A percentile compares a stretch with the other conserved stretches of the same genome.
Conservation (phyloP, 2,797 vertebrate genomes). For the Muscicapa comitata region DNA sequence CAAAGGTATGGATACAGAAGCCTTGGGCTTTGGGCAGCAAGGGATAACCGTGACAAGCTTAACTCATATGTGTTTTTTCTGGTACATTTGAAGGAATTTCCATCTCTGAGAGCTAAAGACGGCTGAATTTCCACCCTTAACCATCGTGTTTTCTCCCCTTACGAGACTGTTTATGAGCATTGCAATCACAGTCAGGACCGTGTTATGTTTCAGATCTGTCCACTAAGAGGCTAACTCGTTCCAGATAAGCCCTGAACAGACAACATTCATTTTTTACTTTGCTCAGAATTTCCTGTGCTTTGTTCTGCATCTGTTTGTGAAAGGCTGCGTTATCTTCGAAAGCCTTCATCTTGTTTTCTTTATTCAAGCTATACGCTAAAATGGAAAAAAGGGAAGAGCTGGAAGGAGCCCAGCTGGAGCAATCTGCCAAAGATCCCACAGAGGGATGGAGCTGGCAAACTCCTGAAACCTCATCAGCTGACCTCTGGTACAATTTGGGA, state of each 20-base stretch:
- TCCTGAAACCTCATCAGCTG: constrained; percentile 21
- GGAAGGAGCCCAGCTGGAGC: constrained; percentile 65
- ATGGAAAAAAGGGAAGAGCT: constrained; percentile 52
- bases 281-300: constrained; percentile 64
- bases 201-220: constrained; percentile 43
- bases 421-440: constrained; percentile 37
- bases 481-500: constrained; percentile 39
- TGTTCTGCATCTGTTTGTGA: constrained; percentile 62
- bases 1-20: not conserved
- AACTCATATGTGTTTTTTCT: not conserved
- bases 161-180: not conserved
- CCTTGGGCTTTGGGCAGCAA: not conserved
- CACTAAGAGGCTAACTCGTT: constrained; percentile 50
- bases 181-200: rapidly evolving
- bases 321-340: constrained; percentile 28
- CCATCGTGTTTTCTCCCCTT: not conserved
- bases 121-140: not conserved
- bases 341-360: constrained; percentile 60
- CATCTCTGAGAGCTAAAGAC: not conserved
- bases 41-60: not conserved
- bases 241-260: constrained; percentile 48
- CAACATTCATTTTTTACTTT: constrained; percentile 48
- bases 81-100: not conserved
- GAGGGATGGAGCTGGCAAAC: constrained; percentile 53
- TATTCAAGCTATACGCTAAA: constrained; percentile 28